Percentiles rank a stretch among this genome's conserved stretches.
Conservation (phyloP, 2,797 vertebrate genomes). For the Odontamblyopus rebecca region DNA sequence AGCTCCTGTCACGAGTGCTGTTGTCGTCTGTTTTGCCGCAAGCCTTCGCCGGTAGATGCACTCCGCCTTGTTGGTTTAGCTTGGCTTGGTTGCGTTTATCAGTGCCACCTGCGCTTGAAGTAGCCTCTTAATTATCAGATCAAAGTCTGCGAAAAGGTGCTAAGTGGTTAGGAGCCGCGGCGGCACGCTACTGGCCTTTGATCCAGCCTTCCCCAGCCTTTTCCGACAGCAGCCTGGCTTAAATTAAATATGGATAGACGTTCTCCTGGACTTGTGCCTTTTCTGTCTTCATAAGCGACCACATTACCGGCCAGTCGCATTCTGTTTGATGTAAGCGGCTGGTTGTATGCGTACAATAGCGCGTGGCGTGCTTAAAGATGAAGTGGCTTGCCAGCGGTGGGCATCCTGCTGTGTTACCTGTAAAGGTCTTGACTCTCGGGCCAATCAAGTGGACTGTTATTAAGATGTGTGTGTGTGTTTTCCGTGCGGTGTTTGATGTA, state of each 20-base stretch:
- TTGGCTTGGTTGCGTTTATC: conserved; percentile 58
- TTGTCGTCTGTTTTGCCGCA: conserved; percentile 26
- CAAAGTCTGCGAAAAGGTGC: conserved; percentile 79
- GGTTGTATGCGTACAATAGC: conserved; percentile 53
- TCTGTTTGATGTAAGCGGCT: conserved; percentile 67
- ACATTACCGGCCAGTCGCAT: conserved; percentile 54
- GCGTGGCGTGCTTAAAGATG: conserved; percentile 34
- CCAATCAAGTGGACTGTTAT: conserved; percentile 51
- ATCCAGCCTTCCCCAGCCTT: conserved; percentile 69
- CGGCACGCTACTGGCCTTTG: conserved; percentile 75
- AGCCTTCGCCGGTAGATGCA: conserved; percentile 43
- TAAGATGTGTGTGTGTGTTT: conserved; percentile 45
- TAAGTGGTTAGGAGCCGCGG: conserved; percentile 75
- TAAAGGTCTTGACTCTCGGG: conserved; percentile 58
- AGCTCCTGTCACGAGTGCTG: conserved; percentile 31
- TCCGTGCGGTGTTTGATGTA: conserved; percentile 65
- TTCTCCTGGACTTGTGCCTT: conserved; percentile 63
- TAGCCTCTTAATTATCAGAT: conserved; percentile 81
- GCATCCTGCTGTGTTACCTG: conserved; percentile 56
- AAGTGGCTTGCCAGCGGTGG: conserved; percentile 48
- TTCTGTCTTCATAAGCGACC: conserved; percentile 57
- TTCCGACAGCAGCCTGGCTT: conserved; percentile 63
- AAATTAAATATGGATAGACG: conserved; percentile 71
- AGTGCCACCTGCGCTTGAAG: conserved; percentile 78
- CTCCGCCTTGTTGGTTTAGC: conserved; percentile 64